A percentile compares a stretch with the other conserved stretches of the same genome.
phyloP scores from a whole-genome alignment of 2,797 vertebrate species.

The Macropus fuliginosus region DNA sequence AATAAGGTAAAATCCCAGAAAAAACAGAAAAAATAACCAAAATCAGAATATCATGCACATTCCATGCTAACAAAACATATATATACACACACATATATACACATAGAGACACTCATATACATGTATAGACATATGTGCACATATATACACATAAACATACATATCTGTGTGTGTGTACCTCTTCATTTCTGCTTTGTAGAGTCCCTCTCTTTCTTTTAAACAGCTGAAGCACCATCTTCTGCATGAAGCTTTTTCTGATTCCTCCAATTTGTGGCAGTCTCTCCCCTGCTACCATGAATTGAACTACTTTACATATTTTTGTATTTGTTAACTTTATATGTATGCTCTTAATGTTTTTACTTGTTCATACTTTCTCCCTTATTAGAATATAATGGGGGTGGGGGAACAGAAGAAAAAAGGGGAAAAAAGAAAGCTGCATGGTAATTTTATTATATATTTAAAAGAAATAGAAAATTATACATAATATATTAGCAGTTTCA shows the following conservation, averaged over 20 bases:
- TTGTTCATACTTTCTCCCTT: not conserved
- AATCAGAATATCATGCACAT: too few species aligned
- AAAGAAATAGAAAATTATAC: not conserved
- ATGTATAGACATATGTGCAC: too few species aligned
- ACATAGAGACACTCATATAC: too few species aligned
- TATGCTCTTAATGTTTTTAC: not conserved
- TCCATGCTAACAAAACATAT: too few species aligned
- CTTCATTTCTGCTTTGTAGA: not conserved
- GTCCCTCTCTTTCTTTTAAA: not conserved
- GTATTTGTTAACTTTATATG: not conserved
- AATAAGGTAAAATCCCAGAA: too few species aligned
- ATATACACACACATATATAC: too few species aligned
- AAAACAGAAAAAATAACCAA: too few species aligned
- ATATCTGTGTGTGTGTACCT: too few species aligned
- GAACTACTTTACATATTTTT: not conserved
- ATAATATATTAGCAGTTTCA: not conserved
- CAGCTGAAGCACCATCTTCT: not conserved
- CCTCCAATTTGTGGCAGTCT: not conserved
- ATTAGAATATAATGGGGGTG: not conserved
- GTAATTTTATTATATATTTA: too few species aligned
- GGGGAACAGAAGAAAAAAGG: not conserved
- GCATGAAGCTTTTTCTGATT: not conserved
- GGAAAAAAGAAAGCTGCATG: too few species aligned
- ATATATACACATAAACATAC: too few species aligned
- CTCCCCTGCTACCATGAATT: not conserved